Evolutionary conservation across 2,888 invertebrate species (phyloP), one percentile per base, ranked within the genome.

Genomic region (Thecophora atra): DNA sequence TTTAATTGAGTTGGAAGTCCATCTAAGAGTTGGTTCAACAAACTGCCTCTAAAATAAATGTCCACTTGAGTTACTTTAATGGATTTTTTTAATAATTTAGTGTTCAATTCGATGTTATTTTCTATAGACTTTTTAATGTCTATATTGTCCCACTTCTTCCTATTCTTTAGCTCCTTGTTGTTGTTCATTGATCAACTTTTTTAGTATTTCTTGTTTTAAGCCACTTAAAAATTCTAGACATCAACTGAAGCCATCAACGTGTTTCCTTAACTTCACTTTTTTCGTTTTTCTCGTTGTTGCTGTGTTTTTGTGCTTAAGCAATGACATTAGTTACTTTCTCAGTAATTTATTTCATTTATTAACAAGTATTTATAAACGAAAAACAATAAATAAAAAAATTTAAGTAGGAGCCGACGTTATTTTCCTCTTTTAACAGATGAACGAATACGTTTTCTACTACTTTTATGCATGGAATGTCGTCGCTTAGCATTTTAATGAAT

Each of bases 221-320:
- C 51, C 51, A 51, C 6, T 51, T 51, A 51, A 51, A n/a, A 51
- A 51, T 51, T 51, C 51, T 51, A 51, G 17, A n/a, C 51, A 51
- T 51, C 15, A 51, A 8, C 37, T 37, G 37, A 37, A 11, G 37
- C 37, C 7, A 37, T 37, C 37, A 37, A 37, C 37, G 37, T 11
- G 37, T 37, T 37, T 37, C 37, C 37, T 37, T 37, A 11, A 37
- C 37, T 37, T n/a, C 6, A 37, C 37, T 37, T 37, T 37, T 37
- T 37, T 37, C 7, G 7, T 37, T 37, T 37, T 37, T 37, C 0
- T 37, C 1, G 6, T 37, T 37, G 1, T 37, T 37, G 1, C 1
- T 37, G 11, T 37, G 1, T 37, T 6, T 37, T 6, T 37, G 1
- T 37, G 11, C 11, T 37, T 37, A 37, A 11, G 37, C 37, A 37